Percentiles rank a stretch among this genome's conserved stretches.
Evolutionary conservation across 2,797 vertebrate species (phyloP).

Genomic region (Coracias cyanogaster): DNA sequence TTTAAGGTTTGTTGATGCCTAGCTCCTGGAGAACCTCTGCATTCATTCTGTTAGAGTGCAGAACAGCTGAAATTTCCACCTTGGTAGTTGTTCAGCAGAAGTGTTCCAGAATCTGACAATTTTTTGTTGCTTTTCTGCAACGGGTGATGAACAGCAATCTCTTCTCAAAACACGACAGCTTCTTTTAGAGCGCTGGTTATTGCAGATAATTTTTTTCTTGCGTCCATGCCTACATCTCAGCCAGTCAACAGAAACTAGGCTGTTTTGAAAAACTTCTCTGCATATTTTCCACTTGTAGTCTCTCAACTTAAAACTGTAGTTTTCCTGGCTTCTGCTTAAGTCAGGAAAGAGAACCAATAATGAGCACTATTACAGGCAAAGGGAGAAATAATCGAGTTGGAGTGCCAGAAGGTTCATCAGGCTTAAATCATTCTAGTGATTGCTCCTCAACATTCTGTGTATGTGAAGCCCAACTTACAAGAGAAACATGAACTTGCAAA

Average conservation of each 20-base stretch:
- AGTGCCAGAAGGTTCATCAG: not conserved
- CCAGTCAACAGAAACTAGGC: not conserved
- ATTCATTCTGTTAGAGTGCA: not conserved
- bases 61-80: not conserved
- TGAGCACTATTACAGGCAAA: not conserved
- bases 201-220: not conserved
- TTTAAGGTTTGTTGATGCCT: not conserved
- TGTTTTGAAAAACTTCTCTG: not conserved
- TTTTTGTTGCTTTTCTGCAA: not conserved
- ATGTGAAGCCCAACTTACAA: not conserved
- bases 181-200: not conserved
- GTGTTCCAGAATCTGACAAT: not conserved
- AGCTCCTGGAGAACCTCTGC: not conserved
- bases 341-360: not conserved
- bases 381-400: not conserved
- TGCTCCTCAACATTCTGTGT: not conserved
- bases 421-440: not conserved
- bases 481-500: not conserved
- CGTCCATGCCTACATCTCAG: not conserved
- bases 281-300: not conserved
- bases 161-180: not conserved
- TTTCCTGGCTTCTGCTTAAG: not conserved
- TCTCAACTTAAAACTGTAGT: not conserved
- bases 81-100: not conserved
- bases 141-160: not conserved